phyloP scores from a whole-genome alignment of 1,140 invertebrate species.

The Telenomus remus region DNA sequence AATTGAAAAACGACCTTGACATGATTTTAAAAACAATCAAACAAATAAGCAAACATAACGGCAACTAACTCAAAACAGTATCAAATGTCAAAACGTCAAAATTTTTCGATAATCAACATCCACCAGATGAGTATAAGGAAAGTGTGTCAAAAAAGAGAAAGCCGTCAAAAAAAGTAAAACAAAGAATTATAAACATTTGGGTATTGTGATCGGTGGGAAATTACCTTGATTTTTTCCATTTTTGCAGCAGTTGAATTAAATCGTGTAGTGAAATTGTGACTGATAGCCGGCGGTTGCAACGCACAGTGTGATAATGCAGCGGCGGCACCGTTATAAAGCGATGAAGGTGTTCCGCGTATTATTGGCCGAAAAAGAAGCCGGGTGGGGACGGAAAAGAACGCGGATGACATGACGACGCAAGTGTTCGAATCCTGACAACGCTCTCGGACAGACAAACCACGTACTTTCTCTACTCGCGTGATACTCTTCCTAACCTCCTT shows the following conservation, averaged over 20 bases:
- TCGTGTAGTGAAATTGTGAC: not conserved
- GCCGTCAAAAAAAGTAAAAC: not conserved
- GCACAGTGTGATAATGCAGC: constrained; percentile 5
- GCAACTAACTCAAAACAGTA: no score
- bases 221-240: constrained; percentile 4
- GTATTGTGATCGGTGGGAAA: no score
- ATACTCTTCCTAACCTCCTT: no score
- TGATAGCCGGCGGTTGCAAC: constrained; percentile 6
- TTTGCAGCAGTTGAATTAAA: not conserved
- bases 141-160: no score
- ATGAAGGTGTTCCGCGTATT: not conserved
- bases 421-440: not conserved
- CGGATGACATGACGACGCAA: not conserved
- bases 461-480: no score
- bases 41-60: no score
- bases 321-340: not conserved
- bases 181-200: not conserved
- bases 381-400: not conserved
- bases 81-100: no score
- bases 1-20: no score
- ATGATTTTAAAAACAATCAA: no score
- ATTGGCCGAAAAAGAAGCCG: constrained; percentile 1
- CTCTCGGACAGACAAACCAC: no score
- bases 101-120: no score
- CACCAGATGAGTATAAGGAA: no score